Evolutionary conservation across 2,888 invertebrate genomes (phyloP).

Genomic region (Cotesia congregata): DNA sequence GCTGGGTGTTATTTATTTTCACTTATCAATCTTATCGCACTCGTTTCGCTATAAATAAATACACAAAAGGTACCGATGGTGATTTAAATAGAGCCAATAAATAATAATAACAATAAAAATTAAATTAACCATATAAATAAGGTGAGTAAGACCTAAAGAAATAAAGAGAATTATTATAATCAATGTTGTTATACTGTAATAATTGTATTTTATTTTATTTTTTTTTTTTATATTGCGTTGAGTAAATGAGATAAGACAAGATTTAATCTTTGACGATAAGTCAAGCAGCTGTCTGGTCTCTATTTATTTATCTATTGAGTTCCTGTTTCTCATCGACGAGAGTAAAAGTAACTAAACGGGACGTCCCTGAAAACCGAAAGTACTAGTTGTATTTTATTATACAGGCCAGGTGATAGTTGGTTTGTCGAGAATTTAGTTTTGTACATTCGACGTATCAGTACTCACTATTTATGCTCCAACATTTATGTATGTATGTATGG

Average conservation of each 20-base stretch:
- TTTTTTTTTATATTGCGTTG: background rate
- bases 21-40: background rate
- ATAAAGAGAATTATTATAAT: background rate
- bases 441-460: background rate
- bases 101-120: too few relatives aligned
- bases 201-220: background rate
- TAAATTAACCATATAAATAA: background rate
- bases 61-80: too few relatives aligned
- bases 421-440: background rate
- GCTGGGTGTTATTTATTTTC: background rate
- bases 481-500: too few relatives aligned
- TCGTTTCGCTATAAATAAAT: background rate
- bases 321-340: constrained; percentile 40
- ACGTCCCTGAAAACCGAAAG: constrained; percentile 44
- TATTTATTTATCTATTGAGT: constrained; percentile 28
- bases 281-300: constrained; percentile 16
- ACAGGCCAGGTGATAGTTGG: constrained; percentile 35
- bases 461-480: background rate
- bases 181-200: too few relatives aligned
- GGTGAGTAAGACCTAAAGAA: background rate
- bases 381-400: constrained; percentile 17
- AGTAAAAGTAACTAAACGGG: constrained; percentile 42
- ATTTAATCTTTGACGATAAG: constrained; percentile 11
- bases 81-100: too few relatives aligned
- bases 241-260: constrained; percentile 4